These are phyloP conservation scores for Lutra lutra DNA, from an alignment of 2,797 vertebrate species.

Conservation along the genomic window DNA sequence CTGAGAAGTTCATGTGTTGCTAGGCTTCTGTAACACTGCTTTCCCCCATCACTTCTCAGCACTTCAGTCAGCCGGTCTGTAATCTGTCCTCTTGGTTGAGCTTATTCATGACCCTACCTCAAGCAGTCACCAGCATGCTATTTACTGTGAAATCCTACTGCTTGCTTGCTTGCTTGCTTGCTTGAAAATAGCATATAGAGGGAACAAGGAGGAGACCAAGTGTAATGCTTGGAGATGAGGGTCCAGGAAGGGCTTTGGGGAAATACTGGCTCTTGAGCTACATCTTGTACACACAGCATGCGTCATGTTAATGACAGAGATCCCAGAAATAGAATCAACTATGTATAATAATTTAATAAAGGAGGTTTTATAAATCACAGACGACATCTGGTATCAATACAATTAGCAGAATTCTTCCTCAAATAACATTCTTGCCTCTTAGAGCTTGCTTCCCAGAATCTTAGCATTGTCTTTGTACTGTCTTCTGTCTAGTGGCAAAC, in stretches of 20 bases:
- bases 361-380: neutral
- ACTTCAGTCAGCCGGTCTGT: neutral
- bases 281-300: neutral
- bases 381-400: neutral
- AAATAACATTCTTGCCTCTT: neutral
- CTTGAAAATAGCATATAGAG: neutral
- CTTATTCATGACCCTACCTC: neutral
- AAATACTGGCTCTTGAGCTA: neutral
- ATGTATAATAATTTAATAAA: neutral
- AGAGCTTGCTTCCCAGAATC: neutral
- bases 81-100: neutral
- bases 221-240: neutral
- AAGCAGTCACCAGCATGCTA: neutral
- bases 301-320: neutral
- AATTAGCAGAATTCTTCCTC: neutral
- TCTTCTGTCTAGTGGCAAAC: neutral
- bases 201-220: neutral
- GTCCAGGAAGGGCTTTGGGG: neutral
- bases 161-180: no score
- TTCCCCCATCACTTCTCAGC: neutral
- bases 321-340: neutral
- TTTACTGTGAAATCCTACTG: neutral
- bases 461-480: neutral
- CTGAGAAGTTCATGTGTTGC: neutral
- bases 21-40: neutral